phyloP scores from a whole-genome alignment of 2,888 invertebrate genomes.

The Drosophila subquinaria region DNA sequence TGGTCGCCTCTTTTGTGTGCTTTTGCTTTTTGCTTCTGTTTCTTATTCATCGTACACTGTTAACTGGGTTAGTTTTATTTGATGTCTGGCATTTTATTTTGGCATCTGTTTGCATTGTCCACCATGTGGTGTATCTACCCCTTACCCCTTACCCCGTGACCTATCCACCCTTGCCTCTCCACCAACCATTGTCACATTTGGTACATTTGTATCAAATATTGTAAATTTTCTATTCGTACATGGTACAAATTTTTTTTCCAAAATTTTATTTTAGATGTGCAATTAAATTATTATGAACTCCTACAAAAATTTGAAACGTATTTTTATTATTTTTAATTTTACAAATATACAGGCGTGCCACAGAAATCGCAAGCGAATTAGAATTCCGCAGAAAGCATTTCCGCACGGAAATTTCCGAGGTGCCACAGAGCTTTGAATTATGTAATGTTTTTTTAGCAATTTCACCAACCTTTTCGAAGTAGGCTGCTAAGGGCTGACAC shows the following conservation, averaged over 20 bases:
- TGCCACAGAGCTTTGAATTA: too few relatives aligned
- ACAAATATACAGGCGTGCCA: too few relatives aligned
- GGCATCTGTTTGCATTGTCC: slow-evolving; percentile 37
- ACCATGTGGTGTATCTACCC: slow-evolving; percentile 5
- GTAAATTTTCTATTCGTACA: neutral
- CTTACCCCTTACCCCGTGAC: neutral
- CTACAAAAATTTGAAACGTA: too few relatives aligned
- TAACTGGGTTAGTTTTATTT: slow-evolving; percentile 70
- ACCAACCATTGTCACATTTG: neutral
- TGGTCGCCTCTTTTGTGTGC: neutral
- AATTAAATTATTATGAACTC: neutral
- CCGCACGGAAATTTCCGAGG: too few relatives aligned
- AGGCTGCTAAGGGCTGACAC: too few relatives aligned
- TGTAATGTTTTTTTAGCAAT: too few relatives aligned
- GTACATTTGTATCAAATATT: neutral
- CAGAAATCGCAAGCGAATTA: too few relatives aligned
- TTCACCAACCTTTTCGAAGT: too few relatives aligned
- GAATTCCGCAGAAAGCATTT: too few relatives aligned
- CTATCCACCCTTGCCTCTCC: neutral
- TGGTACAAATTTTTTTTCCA: neutral
- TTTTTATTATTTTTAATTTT: too few relatives aligned
- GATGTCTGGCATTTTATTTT: slow-evolving; percentile 44
- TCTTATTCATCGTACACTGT: slow-evolving; percentile 25
- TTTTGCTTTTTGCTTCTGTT: neutral
- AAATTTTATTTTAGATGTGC: neutral